Conservation (phyloP, 2,797 vertebrate genomes). For the Lagorchestes hirsutus region DNA sequence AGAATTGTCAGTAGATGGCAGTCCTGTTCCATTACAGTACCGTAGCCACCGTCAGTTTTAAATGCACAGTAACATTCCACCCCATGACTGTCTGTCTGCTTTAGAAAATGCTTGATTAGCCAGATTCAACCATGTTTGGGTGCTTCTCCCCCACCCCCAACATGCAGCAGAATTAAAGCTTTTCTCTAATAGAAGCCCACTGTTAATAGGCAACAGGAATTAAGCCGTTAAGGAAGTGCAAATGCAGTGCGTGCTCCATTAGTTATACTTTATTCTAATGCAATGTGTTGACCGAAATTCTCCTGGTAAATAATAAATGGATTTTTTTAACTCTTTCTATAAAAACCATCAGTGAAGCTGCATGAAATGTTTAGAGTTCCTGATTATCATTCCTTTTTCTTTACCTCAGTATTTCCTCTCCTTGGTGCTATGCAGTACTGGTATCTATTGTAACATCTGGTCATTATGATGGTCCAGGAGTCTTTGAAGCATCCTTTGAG, state of each 20-base stretch:
- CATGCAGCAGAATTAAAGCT: constrained; percentile 68
- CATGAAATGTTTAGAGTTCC: constrained; percentile 53
- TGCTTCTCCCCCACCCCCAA: constrained; percentile 50
- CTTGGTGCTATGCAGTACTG: not conserved
- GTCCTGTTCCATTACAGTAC: constrained; percentile 75
- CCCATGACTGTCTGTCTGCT: not conserved
- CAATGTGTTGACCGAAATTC: constrained; percentile 20
- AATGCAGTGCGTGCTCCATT: constrained; percentile 19
- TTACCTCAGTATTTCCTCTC: constrained; percentile 25
- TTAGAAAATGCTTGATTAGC: constrained; percentile 67
- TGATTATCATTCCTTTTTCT: constrained; percentile 48
- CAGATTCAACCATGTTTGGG: constrained; percentile 73
- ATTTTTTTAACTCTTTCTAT: constrained; percentile 62
- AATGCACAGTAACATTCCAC: not conserved
- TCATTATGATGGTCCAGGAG: constrained; percentile 14
- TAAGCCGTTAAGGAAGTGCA: constrained; percentile 1
- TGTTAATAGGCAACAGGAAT: constrained; percentile 68
- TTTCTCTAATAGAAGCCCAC: constrained; percentile 69
- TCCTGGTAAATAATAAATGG: not conserved
- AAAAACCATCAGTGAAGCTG: constrained; percentile 56
- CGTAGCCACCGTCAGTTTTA: not conserved
- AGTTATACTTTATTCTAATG: constrained; percentile 54
- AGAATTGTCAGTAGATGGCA: constrained; percentile 85
- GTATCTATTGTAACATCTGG: constrained; percentile 27
- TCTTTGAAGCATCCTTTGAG: constrained; percentile 21